A percentile compares a stretch with the other conserved stretches of the same genome.
Conservation (phyloP, 1,140 invertebrate genomes). For the Hesperophylax magnus region DNA sequence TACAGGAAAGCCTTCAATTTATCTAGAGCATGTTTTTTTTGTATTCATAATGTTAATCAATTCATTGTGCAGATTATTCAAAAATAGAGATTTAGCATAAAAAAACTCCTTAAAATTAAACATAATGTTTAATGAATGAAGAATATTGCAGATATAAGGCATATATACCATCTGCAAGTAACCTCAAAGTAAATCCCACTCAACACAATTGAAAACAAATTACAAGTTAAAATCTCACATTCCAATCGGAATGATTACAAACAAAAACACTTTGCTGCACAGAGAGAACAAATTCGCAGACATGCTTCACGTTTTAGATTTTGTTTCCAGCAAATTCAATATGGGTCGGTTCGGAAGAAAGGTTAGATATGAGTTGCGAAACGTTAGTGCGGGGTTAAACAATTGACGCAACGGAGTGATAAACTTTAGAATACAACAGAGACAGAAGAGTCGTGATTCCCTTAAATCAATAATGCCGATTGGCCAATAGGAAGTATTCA, state of each 20-base stretch:
- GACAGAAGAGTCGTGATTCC: conserved; percentile 55
- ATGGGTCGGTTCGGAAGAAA: conserved; percentile 38
- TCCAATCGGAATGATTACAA: neutral
- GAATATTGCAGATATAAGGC: no score
- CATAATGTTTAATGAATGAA: no score
- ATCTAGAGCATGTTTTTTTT: no score
- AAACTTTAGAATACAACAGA: conserved; percentile 40
- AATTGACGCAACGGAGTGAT: conserved; percentile 40
- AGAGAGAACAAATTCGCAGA: neutral
- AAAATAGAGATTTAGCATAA: no score
- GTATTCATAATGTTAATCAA: no score
- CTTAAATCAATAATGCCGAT: conserved; percentile 56
- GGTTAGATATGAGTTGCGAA: conserved; percentile 43
- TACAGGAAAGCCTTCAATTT: no score
- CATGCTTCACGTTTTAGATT: conserved; percentile 20
- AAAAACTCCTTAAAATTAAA: no score
- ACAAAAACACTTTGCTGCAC: conserved; percentile 3
- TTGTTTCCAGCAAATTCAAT: conserved; percentile 24
- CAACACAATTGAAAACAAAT: neutral
- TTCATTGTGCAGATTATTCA: no score
- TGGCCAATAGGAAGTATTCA: conserved; percentile 47
- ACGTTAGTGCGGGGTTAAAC: conserved; percentile 31
- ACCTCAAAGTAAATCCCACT: no score
- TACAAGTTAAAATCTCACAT: neutral
- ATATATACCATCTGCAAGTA: no score